phyloP scores from a whole-genome alignment of 2,113 vertebrate genomes.

The Channa argus region DNA sequence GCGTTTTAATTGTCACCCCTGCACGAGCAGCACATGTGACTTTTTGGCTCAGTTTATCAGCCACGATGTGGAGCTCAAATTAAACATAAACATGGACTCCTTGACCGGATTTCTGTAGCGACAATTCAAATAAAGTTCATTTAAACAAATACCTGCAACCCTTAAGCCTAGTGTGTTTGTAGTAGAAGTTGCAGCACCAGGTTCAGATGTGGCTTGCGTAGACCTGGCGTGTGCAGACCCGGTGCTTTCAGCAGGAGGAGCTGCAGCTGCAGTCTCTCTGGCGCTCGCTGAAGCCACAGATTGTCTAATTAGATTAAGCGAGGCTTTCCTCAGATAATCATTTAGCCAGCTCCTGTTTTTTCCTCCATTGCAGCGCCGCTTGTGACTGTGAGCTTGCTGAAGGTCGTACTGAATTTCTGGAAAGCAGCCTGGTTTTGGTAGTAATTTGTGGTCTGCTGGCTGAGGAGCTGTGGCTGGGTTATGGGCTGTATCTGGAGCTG shows the following conservation, averaged over 20 bases:
- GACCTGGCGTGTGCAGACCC: neutral
- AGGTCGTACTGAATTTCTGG: slow-evolving; percentile 80
- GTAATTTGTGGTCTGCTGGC: slow-evolving; percentile 25
- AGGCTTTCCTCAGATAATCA: slow-evolving; percentile 93
- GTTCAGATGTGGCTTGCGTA: neutral
- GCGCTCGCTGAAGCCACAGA: slow-evolving; percentile 78
- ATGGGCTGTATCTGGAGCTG: slow-evolving; percentile 67
- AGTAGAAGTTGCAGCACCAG: too few species aligned
- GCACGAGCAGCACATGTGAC: too few species aligned
- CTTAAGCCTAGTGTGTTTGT: too few species aligned
- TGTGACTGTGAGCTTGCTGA: slow-evolving; percentile 79
- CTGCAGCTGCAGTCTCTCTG: slow-evolving; percentile 54
- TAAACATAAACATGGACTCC: too few species aligned
- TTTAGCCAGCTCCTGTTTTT: slow-evolving; percentile 84
- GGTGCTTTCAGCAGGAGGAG: slow-evolving; percentile 52
- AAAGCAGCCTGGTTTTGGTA: slow-evolving; percentile 51
- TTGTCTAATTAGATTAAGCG: slow-evolving; percentile 92
- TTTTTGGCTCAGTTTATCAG: too few species aligned
- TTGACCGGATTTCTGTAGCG: too few species aligned
- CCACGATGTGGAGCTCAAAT: too few species aligned
- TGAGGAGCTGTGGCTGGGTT: slow-evolving; percentile 43
- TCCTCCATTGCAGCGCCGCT: slow-evolving; percentile 78
- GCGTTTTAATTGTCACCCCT: too few species aligned
- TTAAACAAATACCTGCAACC: too few species aligned
- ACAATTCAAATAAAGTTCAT: too few species aligned